These are phyloP conservation scores for Phragmatobia fuliginosa DNA, from an alignment of 2,888 invertebrate species.

Conservation along the genomic window DNA sequence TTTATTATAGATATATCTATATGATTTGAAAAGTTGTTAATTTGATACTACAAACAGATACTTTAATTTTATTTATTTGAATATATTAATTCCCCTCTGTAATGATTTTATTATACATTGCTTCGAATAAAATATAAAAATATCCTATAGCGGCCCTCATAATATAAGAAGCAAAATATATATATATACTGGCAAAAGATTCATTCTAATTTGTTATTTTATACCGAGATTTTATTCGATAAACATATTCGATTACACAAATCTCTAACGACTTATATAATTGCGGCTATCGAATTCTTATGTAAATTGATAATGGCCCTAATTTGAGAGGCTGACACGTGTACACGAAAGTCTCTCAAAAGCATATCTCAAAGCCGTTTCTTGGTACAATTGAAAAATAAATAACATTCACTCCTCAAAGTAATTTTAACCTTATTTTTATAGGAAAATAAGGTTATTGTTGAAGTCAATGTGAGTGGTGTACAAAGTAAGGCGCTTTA, in stretches of 20 bases:
- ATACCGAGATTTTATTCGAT: neutral
- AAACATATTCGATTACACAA: conserved; percentile 16
- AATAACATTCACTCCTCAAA: conserved; percentile 3
- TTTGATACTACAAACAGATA: too few relatives aligned
- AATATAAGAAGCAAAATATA: too few relatives aligned
- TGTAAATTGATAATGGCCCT: conserved; percentile 31
- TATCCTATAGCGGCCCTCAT: neutral
- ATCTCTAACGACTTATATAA: conserved; percentile 14
- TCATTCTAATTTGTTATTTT: neutral
- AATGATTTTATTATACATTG: neutral
- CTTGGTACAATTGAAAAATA: conserved; percentile 44
- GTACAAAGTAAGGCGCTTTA: conserved; percentile 45
- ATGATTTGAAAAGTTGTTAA: too few relatives aligned
- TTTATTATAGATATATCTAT: too few relatives aligned
- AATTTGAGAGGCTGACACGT: conserved; percentile 39
- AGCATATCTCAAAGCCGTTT: conserved; percentile 29
- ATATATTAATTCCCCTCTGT: neutral
- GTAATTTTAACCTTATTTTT: conserved; percentile 13
- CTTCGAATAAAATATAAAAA: neutral
- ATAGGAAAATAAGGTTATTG: neutral
- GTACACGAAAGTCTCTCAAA: conserved; percentile 29
- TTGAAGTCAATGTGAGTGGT: conserved; percentile 12
- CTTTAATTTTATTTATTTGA: too few relatives aligned
- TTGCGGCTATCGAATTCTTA: conserved; percentile 13
- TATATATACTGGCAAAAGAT: neutral